Evolutionary conservation across 2,113 vertebrate genomes (phyloP), one percentile per base, ranked within the genome.

Genomic region (Prunella himalayana): DNA sequence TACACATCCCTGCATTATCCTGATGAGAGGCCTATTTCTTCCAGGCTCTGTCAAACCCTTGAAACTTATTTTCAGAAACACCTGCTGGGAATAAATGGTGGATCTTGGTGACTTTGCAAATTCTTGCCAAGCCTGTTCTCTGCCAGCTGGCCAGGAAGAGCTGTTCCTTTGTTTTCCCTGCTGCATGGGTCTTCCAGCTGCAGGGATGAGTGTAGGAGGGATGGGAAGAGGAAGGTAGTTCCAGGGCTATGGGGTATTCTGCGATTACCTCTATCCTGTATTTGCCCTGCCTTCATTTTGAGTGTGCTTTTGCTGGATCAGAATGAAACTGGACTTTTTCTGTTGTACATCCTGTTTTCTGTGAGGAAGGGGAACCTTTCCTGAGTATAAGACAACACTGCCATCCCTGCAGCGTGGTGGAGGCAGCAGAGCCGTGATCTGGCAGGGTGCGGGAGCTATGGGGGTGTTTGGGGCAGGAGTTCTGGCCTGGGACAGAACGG

Each of bases 321-420:
- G 8, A 47, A 33, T 13, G 33, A 47, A 78, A 44, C 7, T 13
- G 20, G 59, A 7, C 19, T 25, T 45, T 6, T 17, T 9, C 39
- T 3, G 0, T 20, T 61, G 33, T 49, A 44, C 57, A n/a, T 37
- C 15, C 42, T 37, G 8, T 22, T 87, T 41, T 23, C 10, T 27
- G 13, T n/a, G 47, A 24, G n/a, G 11, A 45, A 73, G 41, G 50
- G 54, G 19, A 45, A 7, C 0, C 0, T 4, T 16, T 45, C 13
- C 5, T 22, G 4, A 0, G 5, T 45, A 6, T 28, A 37, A 50
- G 44, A 13, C 13, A 31, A 1, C 13, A 8, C 39, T 4, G 2
- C 45, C 28, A 3, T 30, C 39, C 6, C 45, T 5, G 53, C 6
- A 7, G 51, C 0, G 2, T 0, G 16, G n/a, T 6, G 47, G 44